These are phyloP conservation scores for Atractosteus spatula DNA, from an alignment of 2,113 vertebrate species.

Conservation along the genomic window DNA sequence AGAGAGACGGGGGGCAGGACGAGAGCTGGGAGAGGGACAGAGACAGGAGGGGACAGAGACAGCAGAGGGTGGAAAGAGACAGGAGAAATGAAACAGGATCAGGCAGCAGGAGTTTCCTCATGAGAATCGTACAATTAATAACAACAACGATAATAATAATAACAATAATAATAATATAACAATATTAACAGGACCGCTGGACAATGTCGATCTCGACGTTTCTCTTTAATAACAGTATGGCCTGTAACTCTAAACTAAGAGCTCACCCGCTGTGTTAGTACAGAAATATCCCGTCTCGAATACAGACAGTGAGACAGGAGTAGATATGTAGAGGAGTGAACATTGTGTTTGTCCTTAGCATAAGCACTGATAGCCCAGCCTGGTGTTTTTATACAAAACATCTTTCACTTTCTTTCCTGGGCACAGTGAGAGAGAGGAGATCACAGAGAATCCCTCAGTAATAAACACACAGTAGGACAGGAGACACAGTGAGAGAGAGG, in stretches of 20 bases:
- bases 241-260: constrained; percentile 69
- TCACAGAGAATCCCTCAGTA: background rate
- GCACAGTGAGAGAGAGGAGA: constrained; percentile 10
- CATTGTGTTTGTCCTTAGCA: too few relatives aligned
- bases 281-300: constrained; percentile 47
- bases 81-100: background rate
- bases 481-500: constrained; percentile 7
- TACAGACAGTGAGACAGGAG: background rate
- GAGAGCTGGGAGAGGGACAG: background rate
- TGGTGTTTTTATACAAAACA: too few relatives aligned
- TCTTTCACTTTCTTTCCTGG: too few relatives aligned
- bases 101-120: constrained; percentile 25
- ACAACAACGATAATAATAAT: constrained; percentile 61
- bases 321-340: too few relatives aligned
- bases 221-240: constrained; percentile 53
- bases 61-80: background rate
- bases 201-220: too few relatives aligned
- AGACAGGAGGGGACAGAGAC: background rate
- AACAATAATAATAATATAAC: constrained; percentile 68
- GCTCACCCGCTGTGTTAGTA: constrained; percentile 69
- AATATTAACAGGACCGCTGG: constrained; percentile 36
- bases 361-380: too few relatives aligned
- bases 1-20: too few relatives aligned
- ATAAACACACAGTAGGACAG: constrained; percentile 15
- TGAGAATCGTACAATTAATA: constrained; percentile 64